phyloP scores from a whole-genome alignment of 2,888 invertebrate genomes.

The Perdita meconis region DNA sequence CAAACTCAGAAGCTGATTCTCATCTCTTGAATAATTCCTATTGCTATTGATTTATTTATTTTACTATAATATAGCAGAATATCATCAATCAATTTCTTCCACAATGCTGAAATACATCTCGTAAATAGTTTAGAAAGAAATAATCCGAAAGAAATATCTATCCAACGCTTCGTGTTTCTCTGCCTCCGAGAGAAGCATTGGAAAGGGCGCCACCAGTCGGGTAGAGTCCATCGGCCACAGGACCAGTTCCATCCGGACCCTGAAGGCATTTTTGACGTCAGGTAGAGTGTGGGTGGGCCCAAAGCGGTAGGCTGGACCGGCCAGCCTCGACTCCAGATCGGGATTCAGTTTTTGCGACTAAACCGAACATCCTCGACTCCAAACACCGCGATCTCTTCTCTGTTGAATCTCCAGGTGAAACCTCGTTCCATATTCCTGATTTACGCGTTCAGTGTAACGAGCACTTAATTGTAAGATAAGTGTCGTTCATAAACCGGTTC shows the following conservation, averaged over 20 bases:
- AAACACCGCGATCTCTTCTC: background rate
- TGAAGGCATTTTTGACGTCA: conserved; percentile 68
- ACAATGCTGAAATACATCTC: too few species aligned
- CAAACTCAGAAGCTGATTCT: too few species aligned
- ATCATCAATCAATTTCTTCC: too few species aligned
- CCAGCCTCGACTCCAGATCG: conserved; percentile 62
- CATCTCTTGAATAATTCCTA: too few species aligned
- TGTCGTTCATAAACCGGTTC: background rate
- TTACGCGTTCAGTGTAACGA: background rate
- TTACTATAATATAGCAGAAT: too few species aligned
- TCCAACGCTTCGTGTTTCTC: background rate
- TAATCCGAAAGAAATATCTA: background rate
- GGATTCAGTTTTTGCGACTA: conserved; percentile 60
- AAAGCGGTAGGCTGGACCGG: conserved; percentile 75
- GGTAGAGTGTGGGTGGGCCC: conserved; percentile 78
- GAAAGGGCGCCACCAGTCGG: conserved; percentile 79
- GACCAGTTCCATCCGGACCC: conserved; percentile 48
- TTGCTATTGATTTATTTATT: too few species aligned
- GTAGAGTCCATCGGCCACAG: conserved; percentile 47
- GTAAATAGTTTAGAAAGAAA: too few species aligned
- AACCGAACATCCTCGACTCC: conserved; percentile 31
- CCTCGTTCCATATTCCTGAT: background rate
- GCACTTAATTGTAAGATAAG: conserved; percentile 4
- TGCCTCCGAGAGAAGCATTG: background rate
- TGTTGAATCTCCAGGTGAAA: background rate